Evolutionary conservation across 2,113 vertebrate species (phyloP), one percentile per base, ranked within the genome.

Genomic region (Carettochelys insculpta): DNA sequence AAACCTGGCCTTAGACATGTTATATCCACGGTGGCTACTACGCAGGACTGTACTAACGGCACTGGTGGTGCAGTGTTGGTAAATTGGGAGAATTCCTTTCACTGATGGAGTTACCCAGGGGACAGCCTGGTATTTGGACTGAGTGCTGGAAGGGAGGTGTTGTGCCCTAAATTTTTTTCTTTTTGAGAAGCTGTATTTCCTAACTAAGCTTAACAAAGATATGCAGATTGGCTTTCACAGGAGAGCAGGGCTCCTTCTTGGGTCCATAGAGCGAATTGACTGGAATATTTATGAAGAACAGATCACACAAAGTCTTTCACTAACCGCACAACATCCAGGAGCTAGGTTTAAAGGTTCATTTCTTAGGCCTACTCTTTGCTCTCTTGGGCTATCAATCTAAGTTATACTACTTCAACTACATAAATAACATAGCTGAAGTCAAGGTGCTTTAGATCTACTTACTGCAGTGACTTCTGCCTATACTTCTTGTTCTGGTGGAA

Each of bases 201-300:
- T 65, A 65, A n/a, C 9, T 7, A 65, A 65, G 61, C 76, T 86
- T 65, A 86, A 71, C 34, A 52, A 83, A 61, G 0, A 19, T 38
- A n/a, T n/a, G 8, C n/a, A 65, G 61, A 0, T 14, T 84, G 6
- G 10, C 8, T 88, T 82, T 78, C 90, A 52, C 24, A 48, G 71
- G 53, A 83, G 58, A 24, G 71, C 24, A 75, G 48, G 80, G 54
- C 1, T n/a, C 5, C 19, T 50, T 7, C 3, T 2, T 20, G 24
- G 43, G 7, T 11, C 5, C 5, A 2, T 4, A 2, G 41, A n/a
- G 78, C 20, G 48, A 65, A 58, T 0, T 1, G 27, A 43, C 76
- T 43, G 48, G 54, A 43, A 81, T 80, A 43, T 10, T 73, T 73
- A 6, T 12, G 77, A 86, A n/a, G 29, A 11, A 78, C 0, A 0